Evolutionary conservation across 2,797 vertebrate genomes (phyloP), one percentile per base, ranked within the genome.

Genomic region (Lerista edwardsae): DNA sequence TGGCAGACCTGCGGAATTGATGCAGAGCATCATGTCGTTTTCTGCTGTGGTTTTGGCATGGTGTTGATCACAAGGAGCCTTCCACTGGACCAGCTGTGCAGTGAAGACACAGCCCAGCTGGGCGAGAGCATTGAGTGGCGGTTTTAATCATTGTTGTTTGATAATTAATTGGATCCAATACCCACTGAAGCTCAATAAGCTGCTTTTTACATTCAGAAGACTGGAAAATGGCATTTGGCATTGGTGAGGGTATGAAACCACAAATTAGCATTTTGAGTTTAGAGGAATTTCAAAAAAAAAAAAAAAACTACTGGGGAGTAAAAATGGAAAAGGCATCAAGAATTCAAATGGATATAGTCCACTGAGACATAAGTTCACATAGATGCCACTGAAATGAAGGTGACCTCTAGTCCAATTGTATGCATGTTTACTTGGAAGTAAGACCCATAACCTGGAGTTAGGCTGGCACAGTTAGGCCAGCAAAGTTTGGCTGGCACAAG

Each of bases 171-270:
- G 75, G 89, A 2, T 19, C 3, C 0, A n/a, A 8, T 34, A 65
- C 25, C 86, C 68, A 59, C 10, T 89, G 72, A 80, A 68, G n/a
- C 76, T 27, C 27, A 27, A 55, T 55, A 55, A 55, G 51, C 51
- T 55, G 51, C 51, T 29, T 72, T 61, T 61, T 61, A 61, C 59
- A 61, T 61, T 72, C 69, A 27, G 39, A 72, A 44, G 69, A 72
- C 41, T 72, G 44, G 27, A 47, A 41, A 25, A 72, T 44, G 39
- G 10, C 23, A 47, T 47, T 29, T 47, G 25, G 71, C 27, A 47
- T 25, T 29, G 27, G 71, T 6, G 41, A 41, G 12, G 71, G 15
- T 4, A 17, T 23, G 39, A 73, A 29, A n/a, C 41, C 14, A 36
- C 5, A 69, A 23, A 44, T 15, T 27, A 55, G 71, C 41, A 41